A percentile compares a stretch with the other conserved stretches of the same genome.
Conservation (phyloP, 53 echinoderm and acorn worm genomes). For the Actinopyga echinites region DNA sequence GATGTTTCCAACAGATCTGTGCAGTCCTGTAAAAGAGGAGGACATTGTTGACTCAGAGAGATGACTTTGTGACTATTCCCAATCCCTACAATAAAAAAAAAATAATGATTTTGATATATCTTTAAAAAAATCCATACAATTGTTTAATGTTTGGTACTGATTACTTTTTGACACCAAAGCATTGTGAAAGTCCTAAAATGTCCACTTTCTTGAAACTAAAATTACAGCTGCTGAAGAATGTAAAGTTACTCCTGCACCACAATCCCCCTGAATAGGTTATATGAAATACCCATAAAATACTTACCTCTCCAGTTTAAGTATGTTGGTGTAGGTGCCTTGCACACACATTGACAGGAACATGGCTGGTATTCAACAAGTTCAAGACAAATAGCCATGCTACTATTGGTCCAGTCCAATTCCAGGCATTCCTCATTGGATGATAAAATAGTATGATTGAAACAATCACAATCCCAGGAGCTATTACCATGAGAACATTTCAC, state of each 20-base stretch:
- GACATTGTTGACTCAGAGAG: too few relatives aligned
- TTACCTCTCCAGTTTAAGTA: slow-evolving; percentile 33
- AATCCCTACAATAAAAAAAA: too few relatives aligned
- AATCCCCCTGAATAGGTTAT: too few relatives aligned
- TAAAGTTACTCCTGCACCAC: too few relatives aligned
- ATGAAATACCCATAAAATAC: too few relatives aligned
- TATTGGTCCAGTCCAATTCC: background rate
- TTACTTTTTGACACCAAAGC: too few relatives aligned
- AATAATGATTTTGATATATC: too few relatives aligned
- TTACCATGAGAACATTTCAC: slow-evolving; percentile 36
- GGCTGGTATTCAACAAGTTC: background rate
- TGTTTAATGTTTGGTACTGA: too few relatives aligned
- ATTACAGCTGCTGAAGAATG: too few relatives aligned
- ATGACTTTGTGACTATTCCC: too few relatives aligned
- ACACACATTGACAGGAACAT: slow-evolving; percentile 34
- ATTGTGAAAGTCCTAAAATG: too few relatives aligned
- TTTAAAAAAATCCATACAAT: background rate
- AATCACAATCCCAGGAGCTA: slow-evolving; percentile 58
- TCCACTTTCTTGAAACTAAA: too few relatives aligned
- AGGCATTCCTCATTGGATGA: slow-evolving; percentile 1
- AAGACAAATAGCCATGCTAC: background rate
- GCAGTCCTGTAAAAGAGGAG: slow-evolving; percentile 46
- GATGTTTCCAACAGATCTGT: slow-evolving; percentile 69
- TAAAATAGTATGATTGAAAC: slow-evolving; percentile 13
- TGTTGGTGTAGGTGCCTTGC: background rate